Conservation (phyloP, 2,113 vertebrate species). For the Murina feae region DNA sequence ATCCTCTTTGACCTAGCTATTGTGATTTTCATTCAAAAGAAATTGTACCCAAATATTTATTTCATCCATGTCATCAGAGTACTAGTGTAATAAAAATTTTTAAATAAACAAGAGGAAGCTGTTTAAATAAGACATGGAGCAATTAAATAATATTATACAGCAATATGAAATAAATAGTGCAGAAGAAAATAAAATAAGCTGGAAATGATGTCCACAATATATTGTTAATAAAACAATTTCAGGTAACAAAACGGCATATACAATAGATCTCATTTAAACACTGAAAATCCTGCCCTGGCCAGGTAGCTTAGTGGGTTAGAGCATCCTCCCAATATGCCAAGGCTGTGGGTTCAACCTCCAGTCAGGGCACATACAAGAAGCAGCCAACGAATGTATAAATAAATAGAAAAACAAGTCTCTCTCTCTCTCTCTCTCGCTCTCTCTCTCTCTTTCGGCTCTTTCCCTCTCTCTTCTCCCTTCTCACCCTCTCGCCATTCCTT, state of each 20-base stretch:
- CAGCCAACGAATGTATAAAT: background rate
- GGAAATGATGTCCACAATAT: background rate
- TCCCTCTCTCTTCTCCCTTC: too few species aligned
- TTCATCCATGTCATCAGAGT: background rate
- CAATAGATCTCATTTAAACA: background rate
- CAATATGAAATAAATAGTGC: background rate
- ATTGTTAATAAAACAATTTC: background rate
- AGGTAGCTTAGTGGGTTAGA: background rate
- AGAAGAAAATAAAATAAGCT: background rate
- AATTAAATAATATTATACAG: background rate
- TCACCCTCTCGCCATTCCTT: too few species aligned
- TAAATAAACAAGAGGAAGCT: background rate
- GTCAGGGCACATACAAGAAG: background rate
- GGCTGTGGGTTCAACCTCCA: background rate
- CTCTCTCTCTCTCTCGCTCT: too few species aligned
- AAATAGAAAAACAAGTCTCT: background rate
- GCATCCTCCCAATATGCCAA: background rate
- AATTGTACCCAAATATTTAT: background rate
- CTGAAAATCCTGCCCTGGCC: background rate
- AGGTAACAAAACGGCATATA: background rate
- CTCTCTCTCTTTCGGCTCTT: too few species aligned
- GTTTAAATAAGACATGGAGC: background rate
- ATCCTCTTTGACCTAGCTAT: background rate
- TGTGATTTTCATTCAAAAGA: background rate
- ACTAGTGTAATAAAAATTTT: background rate